A percentile compares a stretch with the other conserved stretches of the same genome.
phyloP scores from a whole-genome alignment of 2,113 vertebrate genomes.

The Clinocottus analis region DNA sequence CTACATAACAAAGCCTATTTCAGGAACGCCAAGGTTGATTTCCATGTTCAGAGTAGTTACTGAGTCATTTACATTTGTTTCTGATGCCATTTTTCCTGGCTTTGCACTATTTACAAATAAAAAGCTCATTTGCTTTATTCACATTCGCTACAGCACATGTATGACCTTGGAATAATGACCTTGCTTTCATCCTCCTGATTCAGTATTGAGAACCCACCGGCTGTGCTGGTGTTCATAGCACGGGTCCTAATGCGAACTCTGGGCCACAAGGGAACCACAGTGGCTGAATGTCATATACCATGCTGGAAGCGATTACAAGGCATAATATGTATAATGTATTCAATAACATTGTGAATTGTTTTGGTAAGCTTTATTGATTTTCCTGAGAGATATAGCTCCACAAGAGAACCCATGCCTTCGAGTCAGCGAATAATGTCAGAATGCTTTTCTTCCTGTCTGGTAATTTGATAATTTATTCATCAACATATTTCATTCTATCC shows the following conservation, averaged over 20 bases:
- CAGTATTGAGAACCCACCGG: neutral
- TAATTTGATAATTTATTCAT: conserved; percentile 5
- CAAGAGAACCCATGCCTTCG: neutral
- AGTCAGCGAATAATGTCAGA: neutral
- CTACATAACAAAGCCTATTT: conserved; percentile 60
- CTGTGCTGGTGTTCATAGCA: conserved; percentile 5
- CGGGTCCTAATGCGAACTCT: neutral
- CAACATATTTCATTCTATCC: conserved; percentile 24
- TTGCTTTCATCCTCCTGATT: conserved; percentile 22
- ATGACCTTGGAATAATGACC: conserved; percentile 48
- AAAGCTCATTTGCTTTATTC: conserved; percentile 54
- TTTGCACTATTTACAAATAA: conserved; percentile 45
- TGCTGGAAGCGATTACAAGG: neutral
- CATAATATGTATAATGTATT: conserved; percentile 11
- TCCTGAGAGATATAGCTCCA: neutral
- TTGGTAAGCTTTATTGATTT: neutral
- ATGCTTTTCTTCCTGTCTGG: neutral
- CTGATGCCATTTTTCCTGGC: conserved; percentile 17
- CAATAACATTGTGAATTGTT: neutral
- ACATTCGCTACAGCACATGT: conserved; percentile 27
- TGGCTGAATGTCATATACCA: neutral
- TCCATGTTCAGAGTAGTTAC: conserved; percentile 63
- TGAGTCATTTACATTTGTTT: conserved; percentile 34
- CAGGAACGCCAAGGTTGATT: conserved; percentile 60
- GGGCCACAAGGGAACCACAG: neutral